Base-by-base conservation (phyloP, 1,140 invertebrate genomes). In the Armadillidium nasatum region DNA sequence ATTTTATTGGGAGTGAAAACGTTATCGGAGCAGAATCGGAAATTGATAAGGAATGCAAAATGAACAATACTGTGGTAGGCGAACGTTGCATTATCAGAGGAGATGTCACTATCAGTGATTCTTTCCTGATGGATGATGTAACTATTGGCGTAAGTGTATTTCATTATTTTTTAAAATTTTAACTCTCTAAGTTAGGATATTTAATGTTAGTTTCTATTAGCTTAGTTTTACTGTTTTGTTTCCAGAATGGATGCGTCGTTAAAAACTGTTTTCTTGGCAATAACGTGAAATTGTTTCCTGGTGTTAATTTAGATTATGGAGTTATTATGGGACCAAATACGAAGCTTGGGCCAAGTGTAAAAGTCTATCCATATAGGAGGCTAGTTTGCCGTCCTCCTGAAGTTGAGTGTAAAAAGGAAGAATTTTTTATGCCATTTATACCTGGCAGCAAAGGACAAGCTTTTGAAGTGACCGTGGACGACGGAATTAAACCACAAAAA, bases 11-110 rank as follows among this genome's bases (percentile, higher is more conserved):
- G 72, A 86, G 90, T 83, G 90, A 90, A 85, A 89, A 92, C 9
- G 87, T 91, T 11, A 88, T 78, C 19, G 77, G 73, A 10, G 77
- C 86, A 44, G 87, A 88, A 22, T 89, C 88, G 73, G 82, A 84
- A 33, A 87, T 85, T 75, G 45, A 83, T 91, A 45, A 88, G 88
- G 33, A 88, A 89, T 82, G 88, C 89, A 74, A 88, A 90, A 7
- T 82, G 79, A 4, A 86, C 95, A 70, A 85, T 85, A 2, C 90
- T 75, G 88, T 96, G 1, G 89, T 98, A 81, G 94, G 94, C 0
- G 86, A 88, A 44, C 91, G 93, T 83, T 96, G 94, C 85, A 86
- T 82, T 69, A 91, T 97, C 82, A 94, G 93, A 69, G 88, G 89
- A 80, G 91, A 95, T 85, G 92, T 93, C 45, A 85, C 81, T 44